Percentiles rank a stretch among this genome's conserved stretches.
Evolutionary conservation across 2,113 vertebrate species (phyloP).

Genomic region (Rana temporaria): DNA sequence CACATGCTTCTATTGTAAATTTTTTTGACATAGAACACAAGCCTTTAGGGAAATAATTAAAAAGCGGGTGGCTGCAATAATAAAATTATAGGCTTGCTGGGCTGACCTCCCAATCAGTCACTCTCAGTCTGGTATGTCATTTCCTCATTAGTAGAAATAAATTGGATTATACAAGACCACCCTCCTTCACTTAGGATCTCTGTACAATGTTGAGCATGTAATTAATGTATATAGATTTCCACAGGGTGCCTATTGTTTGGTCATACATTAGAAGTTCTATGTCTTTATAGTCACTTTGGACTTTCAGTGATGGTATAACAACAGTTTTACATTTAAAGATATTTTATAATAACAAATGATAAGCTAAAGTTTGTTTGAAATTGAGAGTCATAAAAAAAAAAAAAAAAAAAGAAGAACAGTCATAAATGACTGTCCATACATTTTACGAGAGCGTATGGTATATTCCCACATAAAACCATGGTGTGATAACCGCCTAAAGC

Average conservation of each 20-base stretch:
- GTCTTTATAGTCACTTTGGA: neutral
- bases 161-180: conserved; percentile 67
- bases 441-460: too few relatives aligned
- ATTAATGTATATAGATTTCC: neutral
- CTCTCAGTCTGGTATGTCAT: conserved; percentile 60
- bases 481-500: too few relatives aligned
- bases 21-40: conserved; percentile 47
- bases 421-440: too few relatives aligned
- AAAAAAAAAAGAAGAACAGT: too few relatives aligned
- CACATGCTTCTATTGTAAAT: conserved; percentile 35
- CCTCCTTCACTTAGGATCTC: conserved; percentile 45
- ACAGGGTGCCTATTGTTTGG: neutral
- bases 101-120: neutral
- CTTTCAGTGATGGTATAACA: neutral
- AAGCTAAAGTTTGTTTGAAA: too few relatives aligned
- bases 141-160: conserved; percentile 67
- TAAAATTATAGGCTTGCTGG: conserved; percentile 60
- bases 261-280: neutral
- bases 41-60: conserved; percentile 54
- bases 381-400: neutral
- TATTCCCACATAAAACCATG: too few relatives aligned
- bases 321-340: neutral
- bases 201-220: conserved; percentile 63
- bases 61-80: conserved; percentile 42
- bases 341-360: too few relatives aligned